Percentiles rank a stretch among this genome's conserved stretches.
These are phyloP conservation scores for Catostomus latipinnis DNA, from an alignment of 2,797 vertebrate genomes.

Conservation along the genomic window DNA sequence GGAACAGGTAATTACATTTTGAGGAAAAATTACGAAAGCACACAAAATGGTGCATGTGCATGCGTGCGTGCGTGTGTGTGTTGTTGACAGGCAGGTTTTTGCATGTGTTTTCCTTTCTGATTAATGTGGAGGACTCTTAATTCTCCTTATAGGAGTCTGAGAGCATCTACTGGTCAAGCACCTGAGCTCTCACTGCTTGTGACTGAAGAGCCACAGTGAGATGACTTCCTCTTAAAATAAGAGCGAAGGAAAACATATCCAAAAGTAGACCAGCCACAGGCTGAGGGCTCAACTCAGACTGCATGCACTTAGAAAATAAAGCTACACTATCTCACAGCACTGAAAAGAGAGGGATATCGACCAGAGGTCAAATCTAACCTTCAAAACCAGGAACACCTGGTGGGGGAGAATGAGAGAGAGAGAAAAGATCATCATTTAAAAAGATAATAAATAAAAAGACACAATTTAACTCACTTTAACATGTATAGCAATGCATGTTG, in stretches of 20 bases:
- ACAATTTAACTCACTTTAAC: no score
- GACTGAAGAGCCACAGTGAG: conserved; percentile 42
- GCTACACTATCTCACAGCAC: conserved; percentile 46
- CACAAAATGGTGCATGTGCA: no score
- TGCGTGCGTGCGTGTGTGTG: background rate
- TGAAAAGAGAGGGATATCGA: conserved; percentile 22
- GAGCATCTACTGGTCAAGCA: conserved; percentile 41
- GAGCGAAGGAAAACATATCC: conserved; percentile 5
- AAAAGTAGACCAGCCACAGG: conserved; percentile 40
- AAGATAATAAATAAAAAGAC: no score
- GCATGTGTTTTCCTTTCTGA: conserved; percentile 28
- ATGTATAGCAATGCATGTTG: no score
- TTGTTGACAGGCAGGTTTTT: background rate
- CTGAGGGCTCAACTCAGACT: conserved; percentile 44
- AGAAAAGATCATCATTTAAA: background rate
- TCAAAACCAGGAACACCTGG: conserved; percentile 59
- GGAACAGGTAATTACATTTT: background rate
- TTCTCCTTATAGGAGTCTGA: conserved; percentile 27
- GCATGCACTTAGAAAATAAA: conserved; percentile 46
- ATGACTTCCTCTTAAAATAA: conserved; percentile 49
- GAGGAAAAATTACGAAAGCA: no score
- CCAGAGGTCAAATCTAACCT: conserved; percentile 63
- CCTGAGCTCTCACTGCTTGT: background rate
- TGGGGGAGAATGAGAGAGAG: conserved; percentile 49
- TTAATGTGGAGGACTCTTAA: conserved; percentile 27